Evolutionary conservation across 2,888 invertebrate genomes (phyloP).

Genomic region (Drosophila engyochracea): DNA sequence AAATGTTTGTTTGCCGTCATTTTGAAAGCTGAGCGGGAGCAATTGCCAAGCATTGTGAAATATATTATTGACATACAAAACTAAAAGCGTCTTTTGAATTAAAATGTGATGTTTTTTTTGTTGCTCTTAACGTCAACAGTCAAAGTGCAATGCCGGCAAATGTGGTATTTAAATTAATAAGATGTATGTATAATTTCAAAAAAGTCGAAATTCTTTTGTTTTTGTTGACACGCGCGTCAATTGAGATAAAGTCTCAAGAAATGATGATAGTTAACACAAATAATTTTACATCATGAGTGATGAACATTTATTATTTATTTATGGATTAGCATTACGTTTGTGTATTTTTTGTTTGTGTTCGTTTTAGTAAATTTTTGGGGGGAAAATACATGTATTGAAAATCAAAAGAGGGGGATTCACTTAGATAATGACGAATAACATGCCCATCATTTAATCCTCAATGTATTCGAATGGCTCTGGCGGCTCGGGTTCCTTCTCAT

Average conservation of each 20-base stretch:
- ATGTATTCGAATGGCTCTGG: conserved; percentile 99
- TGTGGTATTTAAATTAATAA: conserved; percentile 19
- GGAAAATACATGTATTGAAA: conserved; percentile 61
- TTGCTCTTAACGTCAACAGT: conserved; percentile 2
- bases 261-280: background rate
- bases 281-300: conserved; percentile 65
- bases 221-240: background rate
- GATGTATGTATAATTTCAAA: conserved; percentile 29
- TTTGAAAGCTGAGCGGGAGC: conserved; percentile 33
- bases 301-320: conserved; percentile 64
- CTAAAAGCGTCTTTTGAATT: conserved; percentile 31
- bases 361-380: conserved; percentile 59
- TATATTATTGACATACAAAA: conserved; percentile 40
- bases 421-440: conserved; percentile 81
- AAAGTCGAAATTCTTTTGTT: conserved; percentile 17
- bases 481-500: conserved; percentile 98
- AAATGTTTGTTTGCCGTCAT: conserved; percentile 26
- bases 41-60: conserved; percentile 68
- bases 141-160: background rate
- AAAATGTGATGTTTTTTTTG: background rate
- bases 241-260: background rate
- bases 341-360: conserved; percentile 26
- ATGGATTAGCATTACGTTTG: conserved; percentile 59
- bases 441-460: conserved; percentile 88
- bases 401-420: conserved; percentile 46